A percentile compares a stretch with the other conserved stretches of the same genome.
phyloP scores from a whole-genome alignment of 2,888 invertebrate species.

The Ochlodes sylvanus region DNA sequence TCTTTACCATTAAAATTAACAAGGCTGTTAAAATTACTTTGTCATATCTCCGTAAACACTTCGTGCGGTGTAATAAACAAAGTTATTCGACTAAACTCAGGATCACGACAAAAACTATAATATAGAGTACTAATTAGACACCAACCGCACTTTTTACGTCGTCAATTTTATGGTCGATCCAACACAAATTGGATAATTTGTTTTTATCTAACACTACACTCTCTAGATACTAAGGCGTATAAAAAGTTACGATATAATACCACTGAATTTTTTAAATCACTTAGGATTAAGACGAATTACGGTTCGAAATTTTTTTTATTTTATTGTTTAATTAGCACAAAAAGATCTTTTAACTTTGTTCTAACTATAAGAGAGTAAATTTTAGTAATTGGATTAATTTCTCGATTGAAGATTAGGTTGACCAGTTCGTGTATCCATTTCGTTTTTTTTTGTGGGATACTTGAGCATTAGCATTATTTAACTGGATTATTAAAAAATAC shows the following conservation, averaged over 20 bases:
- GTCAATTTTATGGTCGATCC: constrained; percentile 75
- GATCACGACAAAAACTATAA: constrained; percentile 52
- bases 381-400: too few relatives aligned
- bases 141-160: constrained; percentile 57
- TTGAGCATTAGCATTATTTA: too few relatives aligned
- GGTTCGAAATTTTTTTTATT: too few relatives aligned
- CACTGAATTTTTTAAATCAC: constrained; percentile 16
- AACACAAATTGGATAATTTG: constrained; percentile 64
- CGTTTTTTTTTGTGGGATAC: too few relatives aligned
- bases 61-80: constrained; percentile 46
- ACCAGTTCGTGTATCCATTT: too few relatives aligned
- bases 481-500: too few relatives aligned
- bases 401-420: too few relatives aligned
- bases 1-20: constrained; percentile 39
- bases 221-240: background rate
- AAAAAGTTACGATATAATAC: constrained; percentile 19
- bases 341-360: too few relatives aligned
- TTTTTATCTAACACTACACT: constrained; percentile 36
- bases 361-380: too few relatives aligned
- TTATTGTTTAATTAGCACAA: too few relatives aligned
- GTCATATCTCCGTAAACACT: constrained; percentile 29
- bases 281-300: constrained; percentile 4
- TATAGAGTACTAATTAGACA: constrained; percentile 63
- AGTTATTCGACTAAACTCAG: constrained; percentile 44
- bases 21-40: constrained; percentile 31